Evolutionary conservation across 1,140 invertebrate species (phyloP).

Genomic region (Calephelis nemesis): DNA sequence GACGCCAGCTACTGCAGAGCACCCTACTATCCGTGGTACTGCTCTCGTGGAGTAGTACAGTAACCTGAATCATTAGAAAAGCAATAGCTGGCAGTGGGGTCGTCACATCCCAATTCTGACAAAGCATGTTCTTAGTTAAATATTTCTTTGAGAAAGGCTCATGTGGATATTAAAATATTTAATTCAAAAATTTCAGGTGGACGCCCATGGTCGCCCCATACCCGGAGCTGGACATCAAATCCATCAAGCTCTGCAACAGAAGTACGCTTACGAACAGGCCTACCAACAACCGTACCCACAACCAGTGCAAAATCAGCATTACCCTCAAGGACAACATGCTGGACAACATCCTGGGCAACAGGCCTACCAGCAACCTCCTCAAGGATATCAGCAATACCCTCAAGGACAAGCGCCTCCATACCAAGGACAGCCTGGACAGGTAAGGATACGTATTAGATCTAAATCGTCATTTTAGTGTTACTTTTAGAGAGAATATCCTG

Average conservation of each 20-base stretch:
- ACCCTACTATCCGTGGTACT: too few species aligned
- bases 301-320: slow-evolving; percentile 37
- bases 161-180: not conserved
- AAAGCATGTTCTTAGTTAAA: too few species aligned
- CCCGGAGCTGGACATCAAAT: slow-evolving; percentile 61
- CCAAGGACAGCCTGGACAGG: not conserved
- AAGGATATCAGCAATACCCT: slow-evolving; percentile 29
- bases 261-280: slow-evolving; percentile 40
- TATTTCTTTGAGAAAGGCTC: not conserved
- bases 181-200: slow-evolving; percentile 41
- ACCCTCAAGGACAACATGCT: slow-evolving; percentile 39
- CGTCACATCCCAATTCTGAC: too few species aligned
- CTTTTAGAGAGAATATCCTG: too few species aligned
- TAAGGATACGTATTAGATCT: not conserved
- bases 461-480: too few species aligned
- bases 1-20: too few species aligned
- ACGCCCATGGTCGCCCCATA: slow-evolving; percentile 52
- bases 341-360: slow-evolving; percentile 33
- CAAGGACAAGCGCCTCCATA: slow-evolving; percentile 24
- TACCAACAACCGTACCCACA: slow-evolving; percentile 41
- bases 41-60: too few species aligned
- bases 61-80: too few species aligned
- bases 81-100: too few species aligned
- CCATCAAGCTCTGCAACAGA: slow-evolving; percentile 50
- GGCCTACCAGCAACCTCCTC: slow-evolving; percentile 22